Conservation (phyloP, 92 coral and sea anemone species). For the Actinostola sp. region DNA sequence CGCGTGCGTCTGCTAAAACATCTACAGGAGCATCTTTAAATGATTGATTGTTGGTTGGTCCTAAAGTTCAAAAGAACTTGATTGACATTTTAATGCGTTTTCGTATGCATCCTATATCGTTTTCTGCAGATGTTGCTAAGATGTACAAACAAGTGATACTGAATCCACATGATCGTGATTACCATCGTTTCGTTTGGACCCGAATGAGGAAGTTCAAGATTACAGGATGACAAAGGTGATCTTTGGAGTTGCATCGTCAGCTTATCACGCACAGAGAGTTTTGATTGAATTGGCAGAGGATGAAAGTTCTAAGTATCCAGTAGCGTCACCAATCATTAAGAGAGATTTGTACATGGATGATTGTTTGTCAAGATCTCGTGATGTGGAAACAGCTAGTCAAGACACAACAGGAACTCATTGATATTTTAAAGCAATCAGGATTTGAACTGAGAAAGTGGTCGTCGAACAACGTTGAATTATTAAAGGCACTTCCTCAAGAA, state of each 20-base stretch:
- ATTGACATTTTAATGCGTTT: constrained; percentile 56
- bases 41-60: constrained; percentile 46
- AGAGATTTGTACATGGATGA: constrained; percentile 60
- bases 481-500: constrained; percentile 46
- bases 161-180: constrained; percentile 40
- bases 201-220: constrained; percentile 28
- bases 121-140: constrained; percentile 54
- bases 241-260: constrained; percentile 55
- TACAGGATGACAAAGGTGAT: constrained; percentile 63
- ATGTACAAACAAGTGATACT: constrained; percentile 49
- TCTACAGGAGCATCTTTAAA: constrained; percentile 53
- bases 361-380: constrained; percentile 34
- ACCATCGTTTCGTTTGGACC: constrained; percentile 41
- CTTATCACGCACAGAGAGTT: constrained; percentile 43
- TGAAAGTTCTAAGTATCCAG: constrained; percentile 40
- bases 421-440: constrained; percentile 48
- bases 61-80: constrained; percentile 43
- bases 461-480: too few relatives aligned
- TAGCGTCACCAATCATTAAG: constrained; percentile 41
- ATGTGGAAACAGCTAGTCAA: constrained; percentile 47
- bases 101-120: constrained; percentile 34
- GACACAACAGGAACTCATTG: constrained; percentile 50
- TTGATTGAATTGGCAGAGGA: constrained; percentile 40
- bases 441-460: constrained; percentile 51
- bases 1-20: constrained; percentile 52